Percentiles rank a stretch among this genome's conserved stretches.
These are phyloP conservation scores for Erythrolamprus reginae DNA, from an alignment of 2,113 vertebrate species.

Conservation along the genomic window DNA sequence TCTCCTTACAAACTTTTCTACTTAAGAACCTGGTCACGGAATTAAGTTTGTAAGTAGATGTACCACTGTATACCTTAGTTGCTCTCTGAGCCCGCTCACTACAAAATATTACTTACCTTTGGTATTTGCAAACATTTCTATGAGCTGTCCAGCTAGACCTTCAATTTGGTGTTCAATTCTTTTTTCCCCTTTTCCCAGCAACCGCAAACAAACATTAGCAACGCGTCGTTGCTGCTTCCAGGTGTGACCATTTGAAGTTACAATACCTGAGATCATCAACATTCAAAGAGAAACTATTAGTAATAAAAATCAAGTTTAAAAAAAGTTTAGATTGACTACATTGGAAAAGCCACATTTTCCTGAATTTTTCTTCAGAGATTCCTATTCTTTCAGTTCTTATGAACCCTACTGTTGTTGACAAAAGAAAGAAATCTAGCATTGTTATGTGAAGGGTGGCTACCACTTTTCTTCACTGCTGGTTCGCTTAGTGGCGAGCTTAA, in stretches of 20 bases:
- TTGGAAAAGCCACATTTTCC: background rate
- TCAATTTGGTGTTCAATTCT: background rate
- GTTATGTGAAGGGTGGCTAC: too few species aligned
- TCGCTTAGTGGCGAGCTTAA: too few species aligned
- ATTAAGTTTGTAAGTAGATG: too few species aligned
- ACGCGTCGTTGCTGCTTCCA: conserved; percentile 12
- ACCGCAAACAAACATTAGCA: background rate
- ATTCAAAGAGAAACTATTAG: background rate
- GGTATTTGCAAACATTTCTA: background rate
- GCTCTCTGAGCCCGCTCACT: too few species aligned
- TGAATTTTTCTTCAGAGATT: too few species aligned
- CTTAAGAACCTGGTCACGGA: too few species aligned
- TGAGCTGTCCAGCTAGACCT: background rate
- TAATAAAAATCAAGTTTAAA: background rate
- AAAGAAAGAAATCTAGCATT: too few species aligned
- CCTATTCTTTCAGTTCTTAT: too few species aligned
- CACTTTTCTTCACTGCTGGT: too few species aligned
- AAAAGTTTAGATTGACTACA: background rate
- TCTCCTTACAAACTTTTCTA: too few species aligned
- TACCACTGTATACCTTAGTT: too few species aligned
- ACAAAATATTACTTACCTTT: background rate
- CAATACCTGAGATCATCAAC: background rate
- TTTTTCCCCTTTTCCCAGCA: background rate
- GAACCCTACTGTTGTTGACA: too few species aligned
- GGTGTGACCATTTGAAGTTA: background rate